Evolutionary conservation across 2,113 vertebrate species (phyloP), one percentile per base, ranked within the genome.

Genomic region (Glaucidium brasilianum): DNA sequence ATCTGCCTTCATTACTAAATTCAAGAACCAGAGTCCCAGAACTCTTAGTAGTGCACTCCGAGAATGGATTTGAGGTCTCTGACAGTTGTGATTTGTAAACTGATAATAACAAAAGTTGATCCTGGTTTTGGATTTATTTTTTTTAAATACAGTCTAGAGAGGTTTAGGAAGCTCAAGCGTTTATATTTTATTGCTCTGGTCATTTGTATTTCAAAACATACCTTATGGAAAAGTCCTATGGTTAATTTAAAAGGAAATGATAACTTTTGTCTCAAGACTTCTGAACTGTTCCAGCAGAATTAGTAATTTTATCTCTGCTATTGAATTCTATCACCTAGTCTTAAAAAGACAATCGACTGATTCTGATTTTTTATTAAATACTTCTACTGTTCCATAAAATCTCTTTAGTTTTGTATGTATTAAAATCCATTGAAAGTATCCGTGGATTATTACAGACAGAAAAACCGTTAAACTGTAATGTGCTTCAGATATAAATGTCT

Each of bases 1-100:
- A 96, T 93, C 83, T 93, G 47, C 84, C 92, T 81, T 95, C 94
- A 85, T 96, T 82, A 80, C 94, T 94, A 90, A 90, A 95, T 94
- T 94, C 83, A 27, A 80, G 88, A 72, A 9, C 26, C 47, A 43
- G 78, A 34, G 71, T 84, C 90, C 71, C 50, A 53, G 32, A 86
- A 15, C 67, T 88, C 77, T 1, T 15, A 77, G 30, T 34, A 62
- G 20, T 12, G 37, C 37, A 2, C 45, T 58, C 60, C 1, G 1
- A 87, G 60, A 49, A 74, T 8, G 14, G 4, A 18, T 69, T 34
- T 15, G 9, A 66, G 29, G 62, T 32, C 50, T 72, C 87, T 55
- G 50, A n/a, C 63, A 86, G n/a, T 5, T 73, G 43, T 64, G 50
- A 41, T 84, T 93, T 93, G 39, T 55, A 41, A 95, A 55, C 30